phyloP scores from a whole-genome alignment of 2,797 vertebrate genomes.

The Tachyglossus aculeatus region DNA sequence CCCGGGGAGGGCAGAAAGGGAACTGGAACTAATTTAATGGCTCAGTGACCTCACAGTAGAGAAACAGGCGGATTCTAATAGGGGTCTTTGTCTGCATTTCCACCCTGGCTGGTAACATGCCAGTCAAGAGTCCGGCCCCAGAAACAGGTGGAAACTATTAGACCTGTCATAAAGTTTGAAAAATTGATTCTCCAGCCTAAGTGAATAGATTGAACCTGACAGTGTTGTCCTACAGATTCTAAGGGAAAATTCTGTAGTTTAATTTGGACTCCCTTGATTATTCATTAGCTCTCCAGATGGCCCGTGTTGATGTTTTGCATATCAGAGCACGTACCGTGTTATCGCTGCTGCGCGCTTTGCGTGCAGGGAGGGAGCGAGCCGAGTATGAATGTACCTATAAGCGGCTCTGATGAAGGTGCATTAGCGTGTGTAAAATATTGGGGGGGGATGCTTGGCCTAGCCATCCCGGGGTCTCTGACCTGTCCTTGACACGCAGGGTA shows the following conservation, averaged over 20 bases:
- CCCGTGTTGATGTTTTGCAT: conserved; percentile 71
- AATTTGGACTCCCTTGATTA: conserved; percentile 86
- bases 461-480: too few species aligned
- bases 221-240: conserved; percentile 96
- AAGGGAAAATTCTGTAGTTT: conserved; percentile 78
- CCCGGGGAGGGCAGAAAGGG: conserved; percentile 63
- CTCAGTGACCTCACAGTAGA: conserved; percentile 89
- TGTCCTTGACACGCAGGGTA: too few species aligned
- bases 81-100: conserved; percentile 91
- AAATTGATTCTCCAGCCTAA: conserved; percentile 89
- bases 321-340: conserved; percentile 65
- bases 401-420: conserved; percentile 45
- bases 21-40: conserved; percentile 98
- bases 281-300: conserved; percentile 91
- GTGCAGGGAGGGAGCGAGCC: conserved; percentile 53
- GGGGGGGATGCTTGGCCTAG: too few species aligned
- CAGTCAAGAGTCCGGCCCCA: conserved; percentile 86
- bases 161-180: conserved; percentile 99
- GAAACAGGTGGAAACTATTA: conserved; percentile 97
- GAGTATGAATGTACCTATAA: conserved; percentile 61
- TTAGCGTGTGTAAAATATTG: conserved; percentile 55
- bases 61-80: conserved; percentile 89
- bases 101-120: conserved; percentile 87
- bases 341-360: conserved; percentile 36
- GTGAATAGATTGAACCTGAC: conserved; percentile 95